Base-by-base conservation (phyloP, 1,140 invertebrate species). In the Steinernema khuongi region DNA sequence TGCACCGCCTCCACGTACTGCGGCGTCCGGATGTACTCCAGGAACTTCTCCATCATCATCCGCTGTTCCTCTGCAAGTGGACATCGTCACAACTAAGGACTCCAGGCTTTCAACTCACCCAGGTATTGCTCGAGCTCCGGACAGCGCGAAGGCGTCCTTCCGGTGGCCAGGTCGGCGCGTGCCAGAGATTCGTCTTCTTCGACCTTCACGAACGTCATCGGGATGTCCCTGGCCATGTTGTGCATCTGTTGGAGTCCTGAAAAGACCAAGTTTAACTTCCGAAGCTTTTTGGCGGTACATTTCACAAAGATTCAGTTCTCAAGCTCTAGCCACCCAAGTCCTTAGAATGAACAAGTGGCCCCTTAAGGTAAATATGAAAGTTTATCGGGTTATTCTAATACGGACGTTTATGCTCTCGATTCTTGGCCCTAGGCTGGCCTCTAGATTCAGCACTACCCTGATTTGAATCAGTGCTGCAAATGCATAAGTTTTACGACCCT, bases 1-100 rank as follows among this genome's bases (percentile, higher is more conserved):
- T 60, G 50, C 11, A 60, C 50, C 14, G 50, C 50, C 26, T 60
- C 50, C 50, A 60, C 50, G 22, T 60, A 60, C 22, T 60, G 50
- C 11, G 50, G 50, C 11, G 50, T 60, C 22, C 26, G 14, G 14
- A 60, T 60, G 22, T 17, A 60, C 11, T 60, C 50, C 11, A 60
- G 19, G 19, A 60, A 60, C 50, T 26, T 60, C 22, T 60, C 50
- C 50, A 60, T 60, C 11, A 60, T 2, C 22, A 60, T 14, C 26
- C 50, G 11, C 22, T 60, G 50, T 4, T 2, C 19, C 22, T 60
- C 50, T 60, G 50, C 4, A 60, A 60, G 11, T 60, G 50, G 22
- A 22, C 4, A n/a, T 60, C 11, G 22, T 60, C 2, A 60, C 7
- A 22, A 60, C 50, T 14, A 7, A n/a, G 11, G 11, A 60, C 7